phyloP scores from a whole-genome alignment of 2,797 vertebrate species.

The Mormyrops boulengeri region DNA sequence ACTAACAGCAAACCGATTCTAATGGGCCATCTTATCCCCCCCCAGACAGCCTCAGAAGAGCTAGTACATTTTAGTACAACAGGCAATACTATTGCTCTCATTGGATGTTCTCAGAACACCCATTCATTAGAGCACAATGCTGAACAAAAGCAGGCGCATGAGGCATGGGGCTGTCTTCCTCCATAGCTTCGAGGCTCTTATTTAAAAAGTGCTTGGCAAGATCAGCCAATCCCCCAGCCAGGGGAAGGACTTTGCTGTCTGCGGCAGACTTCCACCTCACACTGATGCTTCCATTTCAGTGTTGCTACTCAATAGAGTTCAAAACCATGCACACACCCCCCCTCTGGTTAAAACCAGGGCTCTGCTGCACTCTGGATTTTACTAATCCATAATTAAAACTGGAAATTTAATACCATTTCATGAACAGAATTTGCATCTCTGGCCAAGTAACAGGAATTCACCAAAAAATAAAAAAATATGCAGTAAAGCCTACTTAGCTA shows the following conservation, averaged over 20 bases:
- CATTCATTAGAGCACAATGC: not conserved
- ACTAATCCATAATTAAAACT: slow-evolving; percentile 4
- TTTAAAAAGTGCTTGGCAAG: not conserved
- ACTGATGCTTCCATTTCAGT: not conserved
- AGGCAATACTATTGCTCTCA: not conserved
- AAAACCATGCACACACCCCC: not conserved
- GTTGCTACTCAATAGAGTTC: not conserved
- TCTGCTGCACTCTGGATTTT: not conserved
- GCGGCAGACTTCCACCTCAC: not conserved
- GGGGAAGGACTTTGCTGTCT: not conserved
- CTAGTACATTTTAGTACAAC: not conserved
- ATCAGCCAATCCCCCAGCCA: not conserved
- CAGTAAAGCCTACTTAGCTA: slow-evolving; percentile 11
- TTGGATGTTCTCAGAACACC: not conserved
- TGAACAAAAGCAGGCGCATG: not conserved
- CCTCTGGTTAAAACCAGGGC: not conserved
- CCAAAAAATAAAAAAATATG: not conserved
- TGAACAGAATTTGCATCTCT: not conserved
- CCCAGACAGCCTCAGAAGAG: not conserved
- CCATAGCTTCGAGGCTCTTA: not conserved
- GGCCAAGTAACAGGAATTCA: not conserved
- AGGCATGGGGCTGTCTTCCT: not conserved
- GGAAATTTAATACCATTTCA: not conserved
- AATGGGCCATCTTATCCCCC: not conserved
- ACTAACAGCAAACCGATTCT: not conserved